Base-by-base conservation (phyloP, 2,113 vertebrate species). In the Notiomystis cincta region DNA sequence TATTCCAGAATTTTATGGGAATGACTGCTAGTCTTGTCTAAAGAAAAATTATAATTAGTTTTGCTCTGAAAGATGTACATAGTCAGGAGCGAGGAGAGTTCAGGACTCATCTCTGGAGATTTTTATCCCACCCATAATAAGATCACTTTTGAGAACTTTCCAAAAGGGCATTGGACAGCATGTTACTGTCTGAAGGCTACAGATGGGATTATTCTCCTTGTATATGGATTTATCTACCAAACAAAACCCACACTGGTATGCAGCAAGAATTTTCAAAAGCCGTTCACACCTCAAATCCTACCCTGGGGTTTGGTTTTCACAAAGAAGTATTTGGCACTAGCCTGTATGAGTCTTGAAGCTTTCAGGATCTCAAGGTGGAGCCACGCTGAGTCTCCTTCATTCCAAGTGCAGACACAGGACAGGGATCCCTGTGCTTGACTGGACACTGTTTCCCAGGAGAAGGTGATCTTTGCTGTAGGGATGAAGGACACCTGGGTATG, bases 371-470 rank as follows among this genome's bases (percentile, higher is more conserved):
- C 54, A 57, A 35, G 18, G 15, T 31, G 42, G 87, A 89, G 50
- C 40, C 31, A 17, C 15, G 6, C 48, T 69, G 18, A 40, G 22
- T 18, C 18, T 50, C 28, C 11, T 82, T 48, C 57, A 48, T 35
- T 23, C 22, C 33, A 28, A 65, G 12, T 2, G 7, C 44, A 57
- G 48, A 31, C 8, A 10, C 4, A 7, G 15, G 44, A 67, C 33
- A 10, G 16, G 90, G 57, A 40, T 88, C 10, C 70, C 31, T 0
- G 1, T 73, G 47, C 25, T 71, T 0, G 0, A 23, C 25, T 23
- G 50, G 15, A 35, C n/a, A 27, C 18, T 3, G 1, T 20, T 18
- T 71, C 35, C n/a, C 57, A 72, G n/a, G 33, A 64, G 67, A 54
- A 62, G 40, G 37, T 38, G 45, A 38, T 76, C 66, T 82, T 91